Evolutionary conservation across 2,113 vertebrate genomes (phyloP).

Genomic region (Solea solea): DNA sequence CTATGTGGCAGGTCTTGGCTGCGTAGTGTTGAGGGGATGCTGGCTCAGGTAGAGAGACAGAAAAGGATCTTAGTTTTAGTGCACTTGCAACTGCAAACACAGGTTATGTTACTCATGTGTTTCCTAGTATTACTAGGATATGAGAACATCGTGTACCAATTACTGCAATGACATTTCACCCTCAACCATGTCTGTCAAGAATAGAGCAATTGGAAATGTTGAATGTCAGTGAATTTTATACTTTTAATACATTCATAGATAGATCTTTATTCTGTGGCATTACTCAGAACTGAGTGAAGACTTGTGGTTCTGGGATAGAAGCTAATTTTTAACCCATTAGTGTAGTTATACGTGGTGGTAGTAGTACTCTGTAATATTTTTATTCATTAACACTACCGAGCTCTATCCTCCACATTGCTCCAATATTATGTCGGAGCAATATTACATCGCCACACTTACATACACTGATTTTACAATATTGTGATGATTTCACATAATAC

Average conservation of each 20-base stretch:
- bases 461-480: no score
- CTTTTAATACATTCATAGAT: neutral
- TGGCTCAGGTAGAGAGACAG: slow-evolving; percentile 69
- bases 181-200: neutral
- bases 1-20: slow-evolving; percentile 61
- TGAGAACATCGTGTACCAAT: slow-evolving; percentile 23
- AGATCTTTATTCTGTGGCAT: no score
- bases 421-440: no score
- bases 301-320: no score
- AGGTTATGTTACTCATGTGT: slow-evolving; percentile 57
- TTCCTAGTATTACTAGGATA: slow-evolving; percentile 23
- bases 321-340: no score
- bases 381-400: no score
- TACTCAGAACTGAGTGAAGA: no score
- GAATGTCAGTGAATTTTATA: neutral
- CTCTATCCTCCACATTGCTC: no score
- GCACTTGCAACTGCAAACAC: slow-evolving; percentile 46
- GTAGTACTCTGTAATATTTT: no score
- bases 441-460: no score
- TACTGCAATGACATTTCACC: slow-evolving; percentile 9
- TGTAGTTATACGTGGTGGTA: no score
- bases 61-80: slow-evolving; percentile 66
- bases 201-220: neutral
- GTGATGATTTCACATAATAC: no score
- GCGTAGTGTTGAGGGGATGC: slow-evolving; percentile 52